Base-by-base conservation (phyloP, 2,888 invertebrate species). In the Parelbella ahira region DNA sequence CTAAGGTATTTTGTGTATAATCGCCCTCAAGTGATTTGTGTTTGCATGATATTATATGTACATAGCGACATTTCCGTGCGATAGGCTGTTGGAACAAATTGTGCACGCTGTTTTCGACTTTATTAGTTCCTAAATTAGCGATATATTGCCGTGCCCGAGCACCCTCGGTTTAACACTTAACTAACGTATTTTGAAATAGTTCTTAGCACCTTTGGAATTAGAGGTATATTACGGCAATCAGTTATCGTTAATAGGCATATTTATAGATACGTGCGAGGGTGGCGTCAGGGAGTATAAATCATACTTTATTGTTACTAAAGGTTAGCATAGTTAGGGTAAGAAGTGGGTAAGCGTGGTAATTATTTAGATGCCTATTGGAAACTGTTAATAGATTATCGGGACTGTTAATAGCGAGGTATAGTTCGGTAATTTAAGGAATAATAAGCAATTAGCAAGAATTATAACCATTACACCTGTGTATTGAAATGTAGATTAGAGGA, bases 221-320 rank as follows among this genome's bases (percentile, higher is more conserved):
- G 20, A 30, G n/a, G 15, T 20, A 25, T 41, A 33, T 33, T 41
- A 13, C 19, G 1, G 12, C 27, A 39, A 39, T 33, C 20, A 33
- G 38, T 15, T 24, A 20, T 11, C 7, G n/a, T 7, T 13, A 41
- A 33, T 25, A 20, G 20, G 19, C 20, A 8, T 18, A 25, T 39
- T 25, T 38, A 38, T 41, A 27, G n/a, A 6, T 37, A 20, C n/a
- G n/a, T 4, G 19, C 25, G 32, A 20, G 9, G 32, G 20, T 13
- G 13, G 28, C 18, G 21, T 27, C 33, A 33, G 33, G 8, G 21
- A 25, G 9, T 33, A 41, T 27, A 41, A 41, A 41, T 41, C 41
- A 41, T 33, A 32, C 25, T 20, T 13, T 41, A 33, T 41, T 41
- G 39, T 41, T 41, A 33, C 12, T 13, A 33, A 41, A 33, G 33